Conservation (phyloP, 2,888 invertebrate genomes). For the Hesperia comma region DNA sequence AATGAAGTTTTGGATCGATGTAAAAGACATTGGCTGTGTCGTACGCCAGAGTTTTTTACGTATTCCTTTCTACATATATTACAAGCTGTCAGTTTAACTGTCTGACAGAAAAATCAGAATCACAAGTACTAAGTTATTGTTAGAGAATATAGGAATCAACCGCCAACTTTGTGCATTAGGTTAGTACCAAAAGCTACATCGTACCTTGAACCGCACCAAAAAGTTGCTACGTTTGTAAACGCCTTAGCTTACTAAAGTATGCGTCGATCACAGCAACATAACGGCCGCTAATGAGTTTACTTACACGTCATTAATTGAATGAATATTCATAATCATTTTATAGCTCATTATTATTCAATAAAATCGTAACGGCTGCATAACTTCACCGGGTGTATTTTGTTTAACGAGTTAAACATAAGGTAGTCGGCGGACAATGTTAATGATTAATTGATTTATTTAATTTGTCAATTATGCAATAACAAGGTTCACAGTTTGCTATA, state of each 20-base stretch:
- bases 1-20: too few relatives aligned
- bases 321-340: constrained; percentile 24
- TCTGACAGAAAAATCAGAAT: too few relatives aligned
- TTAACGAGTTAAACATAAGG: constrained; percentile 25
- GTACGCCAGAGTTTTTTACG: too few relatives aligned
- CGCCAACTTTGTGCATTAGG: too few relatives aligned
- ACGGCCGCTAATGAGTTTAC: constrained; percentile 21
- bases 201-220: not conserved
- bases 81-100: too few relatives aligned
- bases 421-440: constrained; percentile 23
- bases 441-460: constrained; percentile 28
- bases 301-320: constrained; percentile 24
- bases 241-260: not conserved
- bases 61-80: too few relatives aligned
- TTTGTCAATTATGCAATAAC: constrained; percentile 6
- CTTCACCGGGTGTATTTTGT: constrained; percentile 17
- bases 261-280: constrained; percentile 7
- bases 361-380: constrained; percentile 24
- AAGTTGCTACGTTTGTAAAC: not conserved
- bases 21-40: too few relatives aligned
- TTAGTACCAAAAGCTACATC: too few relatives aligned
- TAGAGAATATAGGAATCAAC: too few relatives aligned
- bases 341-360: constrained; percentile 22
- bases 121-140: too few relatives aligned
- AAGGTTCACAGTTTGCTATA: not conserved